Base-by-base conservation (phyloP, 2,113 vertebrate genomes). In the Bufo bufo region DNA sequence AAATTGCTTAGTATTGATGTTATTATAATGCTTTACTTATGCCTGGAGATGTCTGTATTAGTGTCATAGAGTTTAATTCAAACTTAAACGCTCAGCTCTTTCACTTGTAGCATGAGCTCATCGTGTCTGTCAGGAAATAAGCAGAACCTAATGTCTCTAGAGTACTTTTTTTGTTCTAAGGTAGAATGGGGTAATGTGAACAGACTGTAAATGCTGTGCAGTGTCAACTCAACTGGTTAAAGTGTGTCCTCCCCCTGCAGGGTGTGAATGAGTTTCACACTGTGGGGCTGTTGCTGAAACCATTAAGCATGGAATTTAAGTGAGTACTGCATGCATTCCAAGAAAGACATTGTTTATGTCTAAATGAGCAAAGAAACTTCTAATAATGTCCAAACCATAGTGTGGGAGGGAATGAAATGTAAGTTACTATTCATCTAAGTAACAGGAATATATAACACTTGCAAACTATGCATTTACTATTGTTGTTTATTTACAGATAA, bases 171-270 rank as follows among this genome's bases (percentile, higher is more conserved):
- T 89, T 89, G 71, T 84, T 89, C 72, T 84, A 78, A 84, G 87
- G 82, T 78, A 89, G 87, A 89, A 89, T 89, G 63, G 87, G 82
- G 81, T 88, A 88, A 89, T 89, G 87, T 89, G 87, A 89, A 89
- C 87, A 84, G 87, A 89, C 87, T 89, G 87, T 89, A 89, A 89
- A 89, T 84, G 87, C 87, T 78, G 58, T 83, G 63, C 87, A 83
- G 72, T 88, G 87, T 88, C 87, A 88, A 77, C 87, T 88, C 71
- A 75, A 59, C 80, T 88, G 49, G 87, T 84, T 89, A 84, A 84
- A 84, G 82, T 89, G 87, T 89, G 82, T 89, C 82, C 82, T 89
- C 72, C 82, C 87, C 87, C 87, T 89, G 87, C 87, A 89, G 87
- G 87, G 87, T 89, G 82, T 89, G 82, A 89, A 89, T 89, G 74